Conservation (phyloP, 1,140 invertebrate genomes). For the Drosophila saltans region DNA sequence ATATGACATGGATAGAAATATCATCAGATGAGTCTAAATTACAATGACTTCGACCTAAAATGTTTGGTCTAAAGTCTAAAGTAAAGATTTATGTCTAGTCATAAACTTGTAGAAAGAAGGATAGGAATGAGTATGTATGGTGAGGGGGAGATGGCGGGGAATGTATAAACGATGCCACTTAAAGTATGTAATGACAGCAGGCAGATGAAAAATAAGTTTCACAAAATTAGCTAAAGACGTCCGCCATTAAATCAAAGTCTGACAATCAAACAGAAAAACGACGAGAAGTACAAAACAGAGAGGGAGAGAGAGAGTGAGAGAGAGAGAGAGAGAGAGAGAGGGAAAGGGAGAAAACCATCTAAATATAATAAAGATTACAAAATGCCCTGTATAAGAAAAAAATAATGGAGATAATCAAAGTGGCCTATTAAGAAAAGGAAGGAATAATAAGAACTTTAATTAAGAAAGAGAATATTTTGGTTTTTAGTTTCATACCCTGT, state of each 20-base stretch:
- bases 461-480: too few relatives aligned
- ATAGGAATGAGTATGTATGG: background rate
- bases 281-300: background rate
- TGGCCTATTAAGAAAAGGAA: too few relatives aligned
- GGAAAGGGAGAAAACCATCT: too few relatives aligned
- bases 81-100: constrained; percentile 3
- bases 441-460: too few relatives aligned
- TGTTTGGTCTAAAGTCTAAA: constrained; percentile 29
- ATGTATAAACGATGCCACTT: constrained; percentile 4
- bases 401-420: too few relatives aligned
- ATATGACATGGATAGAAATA: background rate
- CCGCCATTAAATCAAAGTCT: constrained; percentile 48
- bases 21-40: too few relatives aligned
- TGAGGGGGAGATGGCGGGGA: background rate
- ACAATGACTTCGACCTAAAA: too few relatives aligned
- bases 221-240: constrained; percentile 28
- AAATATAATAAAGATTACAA: background rate
- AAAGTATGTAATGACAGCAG: constrained; percentile 27
- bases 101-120: background rate
- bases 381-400: background rate
- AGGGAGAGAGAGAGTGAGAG: too few relatives aligned
- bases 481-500: too few relatives aligned
- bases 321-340: background rate
- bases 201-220: constrained; percentile 16
- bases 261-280: constrained; percentile 1